These are phyloP conservation scores for Smittia aterrima DNA, from an alignment of 2,888 invertebrate species.

Conservation along the genomic window DNA sequence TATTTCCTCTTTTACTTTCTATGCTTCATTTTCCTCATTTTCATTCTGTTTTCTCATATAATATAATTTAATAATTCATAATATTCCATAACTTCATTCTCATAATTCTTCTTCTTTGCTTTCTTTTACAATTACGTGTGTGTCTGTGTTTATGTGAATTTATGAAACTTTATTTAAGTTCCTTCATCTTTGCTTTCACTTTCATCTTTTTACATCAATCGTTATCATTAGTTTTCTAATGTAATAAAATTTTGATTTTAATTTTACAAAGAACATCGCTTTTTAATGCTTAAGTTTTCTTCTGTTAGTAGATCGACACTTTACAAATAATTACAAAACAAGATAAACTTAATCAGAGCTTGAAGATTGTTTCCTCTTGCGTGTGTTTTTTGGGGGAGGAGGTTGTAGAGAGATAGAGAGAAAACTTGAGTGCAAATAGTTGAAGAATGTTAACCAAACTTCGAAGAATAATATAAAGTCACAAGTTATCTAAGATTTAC, in stretches of 20 bases:
- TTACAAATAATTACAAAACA: too few relatives aligned
- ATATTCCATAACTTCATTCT: conserved; percentile 7
- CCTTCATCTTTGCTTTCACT: background rate
- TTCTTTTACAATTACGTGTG: background rate
- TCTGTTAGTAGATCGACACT: background rate
- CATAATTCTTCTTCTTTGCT: background rate
- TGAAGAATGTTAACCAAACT: too few relatives aligned
- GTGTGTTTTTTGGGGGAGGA: too few relatives aligned
- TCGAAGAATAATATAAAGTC: too few relatives aligned
- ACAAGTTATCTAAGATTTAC: too few relatives aligned
- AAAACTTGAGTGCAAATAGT: too few relatives aligned
- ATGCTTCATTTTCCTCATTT: conserved; percentile 15
- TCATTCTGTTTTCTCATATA: conserved; percentile 30
- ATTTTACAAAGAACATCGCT: background rate
- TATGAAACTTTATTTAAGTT: background rate
- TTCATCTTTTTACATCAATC: conserved; percentile 3
- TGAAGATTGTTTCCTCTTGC: too few relatives aligned
- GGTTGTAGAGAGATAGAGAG: too few relatives aligned
- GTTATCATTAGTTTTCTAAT: background rate
- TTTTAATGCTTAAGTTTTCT: conserved; percentile 1
- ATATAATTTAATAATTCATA: conserved; percentile 28
- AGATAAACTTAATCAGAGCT: too few relatives aligned
- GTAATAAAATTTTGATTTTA: background rate
- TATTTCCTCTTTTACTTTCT: conserved; percentile 21
- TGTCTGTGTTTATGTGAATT: conserved; percentile 19